These are phyloP conservation scores for Tragelaphus buxtoni DNA, from an alignment of 2,113 vertebrate genomes.

Conservation along the genomic window DNA sequence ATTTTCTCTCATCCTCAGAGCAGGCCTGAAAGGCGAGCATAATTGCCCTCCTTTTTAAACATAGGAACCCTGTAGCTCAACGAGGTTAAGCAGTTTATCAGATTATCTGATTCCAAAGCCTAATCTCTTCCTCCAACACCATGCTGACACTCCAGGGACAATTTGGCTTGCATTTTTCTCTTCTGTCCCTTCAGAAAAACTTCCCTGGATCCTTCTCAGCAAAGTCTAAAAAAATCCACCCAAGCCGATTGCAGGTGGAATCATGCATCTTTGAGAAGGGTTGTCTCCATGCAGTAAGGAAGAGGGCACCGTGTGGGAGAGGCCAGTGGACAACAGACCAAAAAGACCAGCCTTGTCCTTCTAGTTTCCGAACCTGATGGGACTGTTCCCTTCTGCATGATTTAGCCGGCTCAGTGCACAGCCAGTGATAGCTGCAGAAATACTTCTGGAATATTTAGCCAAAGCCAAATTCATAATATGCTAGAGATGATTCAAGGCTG, in stretches of 20 bases:
- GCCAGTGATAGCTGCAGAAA: neutral
- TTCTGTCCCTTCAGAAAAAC: neutral
- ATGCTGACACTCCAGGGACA: neutral
- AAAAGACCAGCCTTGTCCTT: conserved; percentile 37
- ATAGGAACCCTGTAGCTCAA: neutral
- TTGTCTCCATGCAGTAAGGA: neutral
- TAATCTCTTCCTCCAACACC: neutral
- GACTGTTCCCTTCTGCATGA: neutral
- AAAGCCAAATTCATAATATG: neutral
- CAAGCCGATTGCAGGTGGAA: accelerated
- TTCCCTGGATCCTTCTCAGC: neutral
- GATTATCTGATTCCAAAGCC: neutral
- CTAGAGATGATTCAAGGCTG: neutral
- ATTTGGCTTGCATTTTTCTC: neutral
- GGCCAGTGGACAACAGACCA: neutral
- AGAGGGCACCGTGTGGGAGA: conserved; percentile 29
- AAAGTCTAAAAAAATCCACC: neutral
- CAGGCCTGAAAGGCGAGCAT: neutral
- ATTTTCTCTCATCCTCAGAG: neutral
- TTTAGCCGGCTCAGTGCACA: neutral
- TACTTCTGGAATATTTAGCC: neutral
- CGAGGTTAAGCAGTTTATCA: neutral
- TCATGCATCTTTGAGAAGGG: neutral
- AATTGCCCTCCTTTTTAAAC: neutral
- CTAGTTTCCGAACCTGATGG: conserved; percentile 55